Evolutionary conservation across 2,888 invertebrate species (phyloP), one percentile per base, ranked within the genome.

Genomic region (Strigamia transsilvanica): DNA sequence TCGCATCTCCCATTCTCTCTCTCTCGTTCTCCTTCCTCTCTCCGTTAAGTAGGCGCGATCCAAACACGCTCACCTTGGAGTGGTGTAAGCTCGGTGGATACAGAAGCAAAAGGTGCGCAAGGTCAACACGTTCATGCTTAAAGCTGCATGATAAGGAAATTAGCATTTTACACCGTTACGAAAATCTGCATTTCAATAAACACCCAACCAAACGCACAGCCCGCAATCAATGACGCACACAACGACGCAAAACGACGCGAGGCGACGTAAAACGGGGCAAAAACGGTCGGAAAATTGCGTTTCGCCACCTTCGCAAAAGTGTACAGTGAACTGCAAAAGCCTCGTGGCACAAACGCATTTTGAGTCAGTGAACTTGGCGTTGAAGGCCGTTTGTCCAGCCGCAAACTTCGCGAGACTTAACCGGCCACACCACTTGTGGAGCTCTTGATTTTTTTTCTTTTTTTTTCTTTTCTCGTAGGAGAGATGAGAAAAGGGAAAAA

Each of bases 51-150:
- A 78, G 78, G 78, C 78, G 41, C 78, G 34, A 18, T 78, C 78
- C 41, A 38, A 78, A 78, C 34, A 78, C 18, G 78, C 78, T 78
- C 78, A 78, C 78, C 78, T 78, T 78, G 78, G 78, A 21, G 61
- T 78, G 78, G 78, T 78, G 78, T 78, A 78, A 78, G 78, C 78
- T 78, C 41, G 18, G 78, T 78, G 78, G 78, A 78, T 38, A 78
- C 78, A 78, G 78, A 78, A 78, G 78, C 78, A 78, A 38, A 61
- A 38, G 78, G 78, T 78, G 78, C 15, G 78, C 78, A 78, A 78
- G 78, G 78, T 78, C 78, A 78, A 38, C 78, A 78, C 41, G 41
- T 61, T 61, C 61, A 61, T 61, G 61, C 61, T 61, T 61, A 61
- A 61, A 61, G 61, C 61, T 61, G 61, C 61, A 61, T 61, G 61